Conservation (phyloP, 2,888 invertebrate species). For the Apotomis turbidana region DNA sequence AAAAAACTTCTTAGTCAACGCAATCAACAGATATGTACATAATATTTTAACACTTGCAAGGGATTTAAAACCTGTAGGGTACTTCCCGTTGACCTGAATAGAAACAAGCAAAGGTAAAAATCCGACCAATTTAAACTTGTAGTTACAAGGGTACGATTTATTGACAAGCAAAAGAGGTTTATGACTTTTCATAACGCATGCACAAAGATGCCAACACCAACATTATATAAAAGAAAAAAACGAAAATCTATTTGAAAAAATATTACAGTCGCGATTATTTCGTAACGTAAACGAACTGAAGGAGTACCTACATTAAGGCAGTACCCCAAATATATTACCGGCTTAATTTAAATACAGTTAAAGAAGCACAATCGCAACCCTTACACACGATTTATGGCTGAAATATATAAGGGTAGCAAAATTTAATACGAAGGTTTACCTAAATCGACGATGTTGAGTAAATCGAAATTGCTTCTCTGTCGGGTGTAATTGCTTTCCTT, state of each 20-base stretch:
- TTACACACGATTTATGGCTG: conserved; percentile 66
- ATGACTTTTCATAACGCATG: no score
- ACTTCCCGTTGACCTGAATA: no score
- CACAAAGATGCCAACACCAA: no score
- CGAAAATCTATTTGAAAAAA: not conserved
- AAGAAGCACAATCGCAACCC: conserved; percentile 62
- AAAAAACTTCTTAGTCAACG: no score
- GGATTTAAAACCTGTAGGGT: no score
- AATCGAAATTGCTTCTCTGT: conserved; percentile 71
- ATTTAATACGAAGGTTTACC: conserved; percentile 71
- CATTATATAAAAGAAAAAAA: no score
- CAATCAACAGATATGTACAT: no score
- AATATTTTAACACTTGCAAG: no score
- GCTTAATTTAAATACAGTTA: conserved; percentile 65
- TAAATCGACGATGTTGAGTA: conserved; percentile 70
- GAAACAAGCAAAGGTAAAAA: no score
- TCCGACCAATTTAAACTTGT: no score
- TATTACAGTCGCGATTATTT: not conserved
- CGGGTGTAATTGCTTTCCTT: conserved; percentile 77
- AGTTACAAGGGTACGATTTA: no score
- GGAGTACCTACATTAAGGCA: conserved; percentile 14
- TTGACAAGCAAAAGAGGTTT: no score
- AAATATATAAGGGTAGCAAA: conserved; percentile 63
- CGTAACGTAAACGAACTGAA: conserved; percentile 4
- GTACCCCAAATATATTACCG: conserved; percentile 48